Conservation (phyloP, 1,140 invertebrate species). For the Pachyrhynchus sulphureomaculatus region DNA sequence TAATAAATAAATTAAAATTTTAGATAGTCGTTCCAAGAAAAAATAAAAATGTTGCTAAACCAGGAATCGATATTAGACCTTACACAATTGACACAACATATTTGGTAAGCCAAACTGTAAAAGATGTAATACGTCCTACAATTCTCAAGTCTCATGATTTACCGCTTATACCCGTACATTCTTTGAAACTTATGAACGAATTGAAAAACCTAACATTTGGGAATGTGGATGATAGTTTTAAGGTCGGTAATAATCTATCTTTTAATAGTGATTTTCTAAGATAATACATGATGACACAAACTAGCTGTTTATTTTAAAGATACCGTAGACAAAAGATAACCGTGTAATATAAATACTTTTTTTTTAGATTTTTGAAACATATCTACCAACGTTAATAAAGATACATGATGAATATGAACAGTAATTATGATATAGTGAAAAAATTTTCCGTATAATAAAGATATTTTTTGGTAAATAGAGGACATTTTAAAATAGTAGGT, state of each 20-base stretch:
- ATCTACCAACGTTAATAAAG: conserved; percentile 11
- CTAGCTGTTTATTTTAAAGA: too few species aligned
- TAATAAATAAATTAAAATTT: too few species aligned
- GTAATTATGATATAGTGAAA: not conserved
- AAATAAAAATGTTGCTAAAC: conserved; percentile 52
- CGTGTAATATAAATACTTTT: too few species aligned
- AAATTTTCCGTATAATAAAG: too few species aligned
- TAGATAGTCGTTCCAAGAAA: conserved; percentile 14
- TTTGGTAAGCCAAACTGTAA: conserved; percentile 46
- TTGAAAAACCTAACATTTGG: conserved; percentile 10
- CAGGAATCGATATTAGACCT: conserved; percentile 48
- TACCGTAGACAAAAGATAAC: too few species aligned
- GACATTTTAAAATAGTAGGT: too few species aligned
- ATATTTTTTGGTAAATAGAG: too few species aligned
- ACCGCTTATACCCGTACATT: conserved; percentile 20
- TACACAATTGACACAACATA: conserved; percentile 55
- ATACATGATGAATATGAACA: conserved; percentile 14
- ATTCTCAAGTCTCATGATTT: not conserved
- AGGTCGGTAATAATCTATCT: conserved; percentile 1
- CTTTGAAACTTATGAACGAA: conserved; percentile 3
- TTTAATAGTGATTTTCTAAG: too few species aligned
- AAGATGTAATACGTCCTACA: not conserved
- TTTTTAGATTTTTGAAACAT: conserved; percentile 30
- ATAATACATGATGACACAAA: too few species aligned
- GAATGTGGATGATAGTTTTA: not conserved